Evolutionary conservation across 2,888 invertebrate species (phyloP).

Genomic region (Trichogramma dendrolimi): DNA sequence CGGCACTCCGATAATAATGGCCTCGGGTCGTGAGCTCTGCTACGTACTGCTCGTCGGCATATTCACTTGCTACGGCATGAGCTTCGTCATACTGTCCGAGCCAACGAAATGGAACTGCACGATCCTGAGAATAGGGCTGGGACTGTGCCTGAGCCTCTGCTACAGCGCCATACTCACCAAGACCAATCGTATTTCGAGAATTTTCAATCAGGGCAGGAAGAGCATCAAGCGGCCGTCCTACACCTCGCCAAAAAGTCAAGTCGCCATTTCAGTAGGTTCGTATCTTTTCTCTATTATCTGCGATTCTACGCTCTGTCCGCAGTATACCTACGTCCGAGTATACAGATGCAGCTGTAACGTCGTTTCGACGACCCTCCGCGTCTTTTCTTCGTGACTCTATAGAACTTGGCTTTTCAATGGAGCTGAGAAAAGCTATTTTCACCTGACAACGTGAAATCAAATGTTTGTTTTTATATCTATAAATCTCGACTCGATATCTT

Average conservation of each 20-base stretch:
- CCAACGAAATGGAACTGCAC: constrained; percentile 66
- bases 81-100: constrained; percentile 66
- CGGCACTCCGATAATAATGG: constrained; percentile 71
- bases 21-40: constrained; percentile 73
- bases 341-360: too few species aligned
- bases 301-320: too few species aligned
- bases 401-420: too few species aligned
- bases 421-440: too few species aligned
- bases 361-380: too few species aligned
- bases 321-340: too few species aligned
- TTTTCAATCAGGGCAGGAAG: constrained; percentile 54
- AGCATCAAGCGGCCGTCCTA: constrained; percentile 69
- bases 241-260: constrained; percentile 72
- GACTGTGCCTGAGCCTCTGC: constrained; percentile 68
- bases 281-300: constrained; percentile 17
- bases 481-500: too few species aligned
- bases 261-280: constrained; percentile 65
- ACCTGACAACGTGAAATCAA: too few species aligned
- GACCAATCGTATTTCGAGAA: constrained; percentile 66
- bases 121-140: constrained; percentile 64
- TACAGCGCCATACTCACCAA: constrained; percentile 74
- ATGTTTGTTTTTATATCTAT: background rate
- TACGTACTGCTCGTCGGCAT: constrained; percentile 71
- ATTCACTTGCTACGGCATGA: constrained; percentile 66
- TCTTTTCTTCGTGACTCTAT: too few species aligned